Base-by-base conservation (phyloP, 2,113 vertebrate genomes). In the Dromiciops gliroides region DNA sequence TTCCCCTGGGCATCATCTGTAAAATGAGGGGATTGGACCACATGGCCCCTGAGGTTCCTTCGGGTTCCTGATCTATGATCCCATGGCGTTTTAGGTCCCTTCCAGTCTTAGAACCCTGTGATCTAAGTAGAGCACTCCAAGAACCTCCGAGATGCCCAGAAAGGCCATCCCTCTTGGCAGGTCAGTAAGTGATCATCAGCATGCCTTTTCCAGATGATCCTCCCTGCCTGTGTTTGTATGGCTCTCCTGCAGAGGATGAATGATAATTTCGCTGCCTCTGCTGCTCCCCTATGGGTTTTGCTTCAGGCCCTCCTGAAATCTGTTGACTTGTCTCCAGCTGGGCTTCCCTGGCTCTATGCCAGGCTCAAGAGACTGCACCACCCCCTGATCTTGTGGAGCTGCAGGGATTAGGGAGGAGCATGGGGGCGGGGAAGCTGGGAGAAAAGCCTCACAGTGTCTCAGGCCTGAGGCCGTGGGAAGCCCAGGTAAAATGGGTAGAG, bases 261-360 rank as follows among this genome's bases (percentile, higher is more conserved):
- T 22, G 67, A 83, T n/a, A n/a, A n/a, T 83, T 83, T 44, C 44
- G 67, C 67, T 83, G 67, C 67, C 37, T 83, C 9, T 28, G 53
- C 53, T 56, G 53, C 53, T 56, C n/a, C 37, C 67, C 37, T 8
- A 83, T 44, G 67, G 67, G 67, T n/a, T 83, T 83, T 83, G 67
- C 67, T 83, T 83, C 67, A 44, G 67, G 67, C n/a, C n/a, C 67
- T 83, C 67, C 67, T 83, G 67, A 83, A 83, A 83, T 83, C n/a
- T 83, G 67, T 83, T 83, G 67, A 83, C 67, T 83, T 83, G 67
- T n/a, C 67, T 83, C 67, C 67, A 83, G 67, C 67, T 83, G 67
- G 67, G 67, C 67, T 83, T 19, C 60, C 67, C n/a, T 83, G 67
- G 67, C 67, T 83, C 19, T 6, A 22, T 23, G 67, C 67, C 67